Percentiles rank a stretch among this genome's conserved stretches.
Conservation (phyloP, 2,797 vertebrate genomes). For the Rhynchonycteris naso region DNA sequence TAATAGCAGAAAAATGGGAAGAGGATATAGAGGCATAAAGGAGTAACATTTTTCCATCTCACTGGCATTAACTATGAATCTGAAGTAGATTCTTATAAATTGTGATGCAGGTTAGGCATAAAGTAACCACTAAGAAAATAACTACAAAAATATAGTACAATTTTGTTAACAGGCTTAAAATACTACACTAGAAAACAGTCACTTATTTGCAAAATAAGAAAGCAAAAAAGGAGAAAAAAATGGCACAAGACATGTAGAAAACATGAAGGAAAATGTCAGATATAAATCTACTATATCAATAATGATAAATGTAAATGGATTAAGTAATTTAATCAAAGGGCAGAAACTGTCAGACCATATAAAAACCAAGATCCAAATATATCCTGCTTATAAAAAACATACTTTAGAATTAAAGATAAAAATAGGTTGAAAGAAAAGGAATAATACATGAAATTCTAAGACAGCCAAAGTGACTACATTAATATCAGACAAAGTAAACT, state of each 20-base stretch:
- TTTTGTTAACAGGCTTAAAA: not conserved
- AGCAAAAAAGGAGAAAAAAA: constrained; percentile 7
- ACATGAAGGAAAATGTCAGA: not conserved
- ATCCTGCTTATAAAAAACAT: not conserved
- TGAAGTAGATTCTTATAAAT: not conserved
- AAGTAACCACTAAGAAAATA: not conserved
- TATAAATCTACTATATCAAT: not conserved
- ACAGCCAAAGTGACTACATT: not conserved
- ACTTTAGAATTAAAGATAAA: not conserved
- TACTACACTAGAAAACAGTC: not conserved
- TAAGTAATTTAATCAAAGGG: not conserved
- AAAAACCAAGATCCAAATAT: not conserved
- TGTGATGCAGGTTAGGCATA: not conserved
- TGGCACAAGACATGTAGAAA: not conserved
- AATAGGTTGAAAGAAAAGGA: not conserved
- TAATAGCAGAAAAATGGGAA: not conserved
- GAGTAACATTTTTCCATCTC: not conserved
- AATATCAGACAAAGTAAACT: not conserved
- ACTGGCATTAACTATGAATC: not conserved
- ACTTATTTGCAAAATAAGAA: not conserved
- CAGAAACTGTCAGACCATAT: not conserved
- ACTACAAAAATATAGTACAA: not conserved
- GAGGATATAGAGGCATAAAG: not conserved
- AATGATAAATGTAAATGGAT: not conserved
- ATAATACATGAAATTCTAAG: not conserved